Base-by-base conservation (phyloP, 53 echinoderm and acorn worm genomes). In the Glandiceps talaboti region DNA sequence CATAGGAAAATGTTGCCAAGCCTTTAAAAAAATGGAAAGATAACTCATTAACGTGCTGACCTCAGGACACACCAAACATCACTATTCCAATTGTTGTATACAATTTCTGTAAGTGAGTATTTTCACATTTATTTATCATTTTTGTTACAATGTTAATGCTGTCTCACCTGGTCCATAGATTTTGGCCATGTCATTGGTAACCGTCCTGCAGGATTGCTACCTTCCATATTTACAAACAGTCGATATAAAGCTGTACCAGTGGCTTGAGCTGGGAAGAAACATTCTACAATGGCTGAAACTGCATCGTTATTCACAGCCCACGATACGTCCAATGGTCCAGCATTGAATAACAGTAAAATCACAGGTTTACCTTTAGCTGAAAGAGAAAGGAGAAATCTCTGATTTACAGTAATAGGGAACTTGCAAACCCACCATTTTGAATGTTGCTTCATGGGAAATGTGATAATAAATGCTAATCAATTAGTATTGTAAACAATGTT, bases 231-330 rank as follows among this genome's bases (percentile, higher is more conserved):
- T 32, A 33, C 78, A 32, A 95, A 80, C 80, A 96, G 76, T 74
- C 78, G 75, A 30, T 83, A 73, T 26, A 92, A 33, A 6, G 92
- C 88, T 29, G 81, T 87, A 25, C 96, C 95, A 10, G 95, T 92
- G 0, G 90, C 90, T 75, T 95, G 95, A 14, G 83, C 82, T 1
- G 95, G 95, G 83, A 88, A 92, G 88, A 92, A 92, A 72, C 95
- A 95, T 77, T 92, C 92, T 1, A 95, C 89, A n/a, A 95, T 95
- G 29, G 87, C 90, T 78, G 83, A 86, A 27, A 95, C 87, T 1
- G 75, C 76, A 20, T 86, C 81, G 73, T 82, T 88, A 26, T 83
- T 1, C 74, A 88, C 77, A 29, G 92, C 92, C 92, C 92, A 92
- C 73, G 74, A 84, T 32, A 95, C 90, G 79, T 92, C 90, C 14